Conservation (phyloP, 2,888 invertebrate genomes). For the Eumerus sabulonum region DNA sequence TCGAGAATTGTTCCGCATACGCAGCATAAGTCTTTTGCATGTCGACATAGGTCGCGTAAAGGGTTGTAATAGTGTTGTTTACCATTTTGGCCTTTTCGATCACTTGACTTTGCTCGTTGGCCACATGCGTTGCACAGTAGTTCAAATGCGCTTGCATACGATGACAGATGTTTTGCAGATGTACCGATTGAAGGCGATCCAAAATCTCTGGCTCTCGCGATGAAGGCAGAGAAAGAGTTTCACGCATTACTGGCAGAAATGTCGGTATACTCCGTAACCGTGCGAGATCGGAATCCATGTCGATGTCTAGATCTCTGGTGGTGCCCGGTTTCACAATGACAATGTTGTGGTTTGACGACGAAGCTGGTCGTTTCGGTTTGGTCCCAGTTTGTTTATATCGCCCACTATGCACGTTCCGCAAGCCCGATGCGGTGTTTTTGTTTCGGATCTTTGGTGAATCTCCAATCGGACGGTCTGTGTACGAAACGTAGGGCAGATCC, state of each 20-base stretch:
- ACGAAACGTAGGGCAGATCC: slow-evolving; percentile 94
- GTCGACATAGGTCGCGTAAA: slow-evolving; percentile 86
- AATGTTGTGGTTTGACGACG: slow-evolving; percentile 84
- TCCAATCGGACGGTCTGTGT: slow-evolving; percentile 93
- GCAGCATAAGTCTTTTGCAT: slow-evolving; percentile 91
- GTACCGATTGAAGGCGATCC: slow-evolving; percentile 84
- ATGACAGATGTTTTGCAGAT: slow-evolving; percentile 86
- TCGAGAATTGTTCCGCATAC: slow-evolving; percentile 90
- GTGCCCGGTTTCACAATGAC: slow-evolving; percentile 89
- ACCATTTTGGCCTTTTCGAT: slow-evolving; percentile 89
- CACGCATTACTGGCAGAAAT: slow-evolving; percentile 95
- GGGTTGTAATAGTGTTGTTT: slow-evolving; percentile 83
- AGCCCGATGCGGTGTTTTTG: slow-evolving; percentile 76
- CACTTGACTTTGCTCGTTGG: slow-evolving; percentile 88
- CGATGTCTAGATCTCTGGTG: slow-evolving; percentile 81
- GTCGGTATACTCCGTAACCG: slow-evolving; percentile 88
- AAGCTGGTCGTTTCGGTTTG: slow-evolving; percentile 78
- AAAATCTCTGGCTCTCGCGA: slow-evolving; percentile 92
- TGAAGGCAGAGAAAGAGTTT: slow-evolving; percentile 90
- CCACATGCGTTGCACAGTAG: slow-evolving; percentile 89
- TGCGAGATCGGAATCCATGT: slow-evolving; percentile 83
- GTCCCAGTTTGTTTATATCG: slow-evolving; percentile 74
- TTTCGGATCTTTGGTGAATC: slow-evolving; percentile 91
- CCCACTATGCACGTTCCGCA: slow-evolving; percentile 71
- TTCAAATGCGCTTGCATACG: slow-evolving; percentile 92